These are phyloP conservation scores for Pocillopora grandis DNA, from an alignment of 92 coral and sea anemone genomes.

Conservation along the genomic window DNA sequence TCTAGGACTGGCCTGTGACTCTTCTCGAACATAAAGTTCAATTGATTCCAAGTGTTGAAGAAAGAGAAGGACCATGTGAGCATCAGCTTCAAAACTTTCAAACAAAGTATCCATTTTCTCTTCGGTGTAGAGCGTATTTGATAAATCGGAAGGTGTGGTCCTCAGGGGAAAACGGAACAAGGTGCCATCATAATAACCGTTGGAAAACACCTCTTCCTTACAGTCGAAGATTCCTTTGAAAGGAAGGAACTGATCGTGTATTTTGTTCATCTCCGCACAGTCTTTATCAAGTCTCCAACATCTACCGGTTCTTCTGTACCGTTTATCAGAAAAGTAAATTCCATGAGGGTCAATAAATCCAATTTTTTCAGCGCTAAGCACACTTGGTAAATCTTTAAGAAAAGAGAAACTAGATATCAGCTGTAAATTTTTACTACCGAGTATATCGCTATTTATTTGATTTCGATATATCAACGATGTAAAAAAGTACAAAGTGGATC, in stretches of 20 bases:
- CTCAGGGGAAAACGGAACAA: conserved; percentile 88
- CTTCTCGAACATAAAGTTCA: conserved; percentile 58
- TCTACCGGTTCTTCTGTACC: conserved; percentile 25
- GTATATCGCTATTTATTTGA: conserved; percentile 40
- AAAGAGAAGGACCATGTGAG: conserved; percentile 69
- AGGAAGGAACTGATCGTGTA: conserved; percentile 63
- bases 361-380: conserved; percentile 49
- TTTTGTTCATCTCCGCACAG: conserved; percentile 1
- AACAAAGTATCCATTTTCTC: conserved; percentile 64
- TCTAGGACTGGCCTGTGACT: conserved; percentile 12
- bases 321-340: conserved; percentile 22
- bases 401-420: conserved; percentile 48
- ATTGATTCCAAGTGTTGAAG: conserved; percentile 67
- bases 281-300: conserved; percentile 32
- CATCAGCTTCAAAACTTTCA: conserved; percentile 65
- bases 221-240: conserved; percentile 56
- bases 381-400: conserved; percentile 57
- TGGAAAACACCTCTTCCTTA: conserved; percentile 12
- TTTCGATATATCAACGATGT: conserved; percentile 41
- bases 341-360: conserved; percentile 49
- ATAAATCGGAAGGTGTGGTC: conserved; percentile 54
- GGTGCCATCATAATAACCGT: conserved; percentile 61
- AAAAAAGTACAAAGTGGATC: neutral
- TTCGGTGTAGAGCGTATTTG: conserved; percentile 64
- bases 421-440: conserved; percentile 46